Evolutionary conservation across 2,113 vertebrate species (phyloP), one percentile per base, ranked within the genome.

Genomic region (Collichthys lucidus): DNA sequence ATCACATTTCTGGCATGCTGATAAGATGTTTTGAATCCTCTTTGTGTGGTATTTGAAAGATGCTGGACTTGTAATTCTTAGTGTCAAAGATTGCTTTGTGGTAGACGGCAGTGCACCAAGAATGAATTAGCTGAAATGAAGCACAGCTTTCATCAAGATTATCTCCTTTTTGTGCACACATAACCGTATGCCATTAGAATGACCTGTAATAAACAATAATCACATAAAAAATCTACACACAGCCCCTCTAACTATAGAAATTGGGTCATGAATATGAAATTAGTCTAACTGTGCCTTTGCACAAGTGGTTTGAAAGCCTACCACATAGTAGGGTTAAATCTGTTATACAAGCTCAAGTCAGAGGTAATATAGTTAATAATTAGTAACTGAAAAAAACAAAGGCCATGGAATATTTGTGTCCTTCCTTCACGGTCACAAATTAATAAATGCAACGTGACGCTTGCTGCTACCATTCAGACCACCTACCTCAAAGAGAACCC

Each of bases 401-500:
- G 16, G 26, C n/a, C 11, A 1, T 4, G 3, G 19, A 72, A n/a
- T 42, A 19, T 61, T 12, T 64, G 3, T 49, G 52, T 53, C 22
- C 70, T 71, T 71, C 50, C 31, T 57, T 72, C 20, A 9, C 10
- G 19, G 22, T 79, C 60, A 29, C 31, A 50, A 29, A 73, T 65
- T 44, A 79, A 59, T 65, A 29, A 61, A 77, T 57, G 76, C 24
- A 80, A 64, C 7, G 44, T 60, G 61, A 73, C 60, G 57, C 47
- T 62, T 16, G 52, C 12, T n/a, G 40, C 74, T 65, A 35, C 49
- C 67, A 67, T 74, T 11, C 55, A 83, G 83, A 86, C 90, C 83
- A 85, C 89, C 86, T 73, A 80, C 70, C 79, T 86, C 16, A 76
- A 74, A 77, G 47, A 66, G 47, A 78, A 26, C 49, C 2, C 68